These are phyloP conservation scores for Crotalus helleri DNA, from an alignment of 2,113 vertebrate species.

Conservation along the genomic window DNA sequence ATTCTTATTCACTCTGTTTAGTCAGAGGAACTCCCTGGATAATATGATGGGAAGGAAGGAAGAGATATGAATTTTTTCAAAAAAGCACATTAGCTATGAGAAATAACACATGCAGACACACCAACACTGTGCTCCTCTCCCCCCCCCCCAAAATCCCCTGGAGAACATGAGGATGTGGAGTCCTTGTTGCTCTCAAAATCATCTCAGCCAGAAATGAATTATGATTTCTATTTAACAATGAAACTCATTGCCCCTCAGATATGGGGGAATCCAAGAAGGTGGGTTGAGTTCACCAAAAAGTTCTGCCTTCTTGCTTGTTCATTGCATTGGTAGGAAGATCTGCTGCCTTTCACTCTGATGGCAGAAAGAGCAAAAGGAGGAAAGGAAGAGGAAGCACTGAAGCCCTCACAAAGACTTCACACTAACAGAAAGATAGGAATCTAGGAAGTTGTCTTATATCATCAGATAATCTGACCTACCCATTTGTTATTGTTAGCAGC, in stretches of 20 bases:
- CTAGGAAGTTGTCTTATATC: neutral
- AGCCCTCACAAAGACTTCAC: neutral
- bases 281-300: neutral
- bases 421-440: neutral
- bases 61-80: neutral
- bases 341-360: neutral
- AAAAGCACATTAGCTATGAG: neutral
- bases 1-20: neutral
- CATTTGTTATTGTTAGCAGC: neutral
- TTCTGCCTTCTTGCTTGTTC: neutral
- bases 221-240: neutral
- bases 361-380: neutral
- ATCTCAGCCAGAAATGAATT: neutral
- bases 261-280: neutral
- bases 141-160: neutral
- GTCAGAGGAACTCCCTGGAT: neutral
- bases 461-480: neutral
- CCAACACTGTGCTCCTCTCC: neutral
- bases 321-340: neutral
- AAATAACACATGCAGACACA: neutral
- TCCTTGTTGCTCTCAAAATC: neutral
- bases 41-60: neutral
- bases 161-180: neutral
- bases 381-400: neutral
- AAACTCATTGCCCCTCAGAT: neutral